A percentile compares a stretch with the other conserved stretches of the same genome.
These are phyloP conservation scores for Bugulina stolonifera DNA, from an alignment of 2,888 invertebrate genomes.

Conservation along the genomic window DNA sequence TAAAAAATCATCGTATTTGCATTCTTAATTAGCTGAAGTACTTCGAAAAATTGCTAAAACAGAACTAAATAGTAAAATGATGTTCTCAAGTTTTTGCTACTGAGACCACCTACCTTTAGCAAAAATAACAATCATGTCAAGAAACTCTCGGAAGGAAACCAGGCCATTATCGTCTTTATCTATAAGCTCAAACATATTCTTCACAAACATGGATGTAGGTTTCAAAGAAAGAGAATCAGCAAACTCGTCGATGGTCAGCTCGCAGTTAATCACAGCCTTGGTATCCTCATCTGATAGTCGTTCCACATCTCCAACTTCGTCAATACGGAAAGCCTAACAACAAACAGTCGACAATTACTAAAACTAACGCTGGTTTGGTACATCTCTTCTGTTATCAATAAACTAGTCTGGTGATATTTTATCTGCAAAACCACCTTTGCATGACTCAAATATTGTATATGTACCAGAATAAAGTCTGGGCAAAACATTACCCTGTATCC, in stretches of 20 bases:
- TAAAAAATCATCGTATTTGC: too few relatives aligned
- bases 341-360: neutral
- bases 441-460: too few relatives aligned
- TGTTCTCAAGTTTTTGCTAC: too few relatives aligned
- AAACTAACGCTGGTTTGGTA: too few relatives aligned
- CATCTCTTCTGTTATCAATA: too few relatives aligned
- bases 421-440: too few relatives aligned
- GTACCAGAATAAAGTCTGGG: too few relatives aligned
- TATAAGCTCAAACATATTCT: constrained; percentile 59
- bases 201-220: constrained; percentile 59
- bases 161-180: constrained; percentile 61
- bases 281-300: constrained; percentile 41
- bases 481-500: too few relatives aligned
- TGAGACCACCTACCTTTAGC: constrained; percentile 56
- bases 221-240: constrained; percentile 60
- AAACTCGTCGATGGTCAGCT: constrained; percentile 57
- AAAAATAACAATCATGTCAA: constrained; percentile 61
- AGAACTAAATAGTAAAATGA: too few relatives aligned
- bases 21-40: too few relatives aligned
- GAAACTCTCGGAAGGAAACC: constrained; percentile 62
- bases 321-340: constrained; percentile 35
- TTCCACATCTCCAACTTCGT: constrained; percentile 32
- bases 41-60: too few relatives aligned
- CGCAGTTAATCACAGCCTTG: constrained; percentile 56
- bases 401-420: too few relatives aligned